Evolutionary conservation across 2,113 vertebrate genomes (phyloP), one percentile per base, ranked within the genome.

Genomic region (Chloropsis hardwickii): DNA sequence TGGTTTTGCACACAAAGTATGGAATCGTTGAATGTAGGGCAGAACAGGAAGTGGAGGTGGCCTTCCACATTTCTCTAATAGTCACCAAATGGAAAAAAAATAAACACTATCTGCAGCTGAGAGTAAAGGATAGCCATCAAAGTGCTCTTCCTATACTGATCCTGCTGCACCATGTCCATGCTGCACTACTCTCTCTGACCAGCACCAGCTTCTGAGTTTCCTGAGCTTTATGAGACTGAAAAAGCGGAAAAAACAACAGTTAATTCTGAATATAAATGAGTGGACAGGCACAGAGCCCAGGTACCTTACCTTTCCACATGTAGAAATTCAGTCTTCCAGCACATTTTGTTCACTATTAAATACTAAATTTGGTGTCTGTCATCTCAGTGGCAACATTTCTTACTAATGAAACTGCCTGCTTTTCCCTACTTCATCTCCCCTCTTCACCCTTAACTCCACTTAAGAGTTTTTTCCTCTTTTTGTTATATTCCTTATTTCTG

Each of bases 1-100:
- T 79, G 25, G 9, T 58, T 66, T 58, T 57, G n/a, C 48, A 74
- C 35, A 62, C 2, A 86, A 69, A 65, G 4, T 16, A 90, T 66
- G 10, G 25, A 67, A 58, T 40, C n/a, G 60, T 33, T 54, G 53
- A 48, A 72, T 0, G 1, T 1, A 1, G 27, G 28, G 5, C 3
- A 6, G 27, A 67, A 56, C 0, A 16, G 15, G 9, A 11, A 18
- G 3, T 44, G 4, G 5, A 19, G 10, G 7, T 20, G 9, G 16
- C 31, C 25, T 40, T 35, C 15, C 5, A 31, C 8, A 33, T 42
- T 78, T 65, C 57, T 70, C 17, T 70, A 27, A 53, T 4, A 37
- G 45, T 21, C 7, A 62, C 54, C 25, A 73, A 44, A 33, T 1
- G 10, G 12, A 18, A 37, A 66, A 45, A 62, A n/a, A 58, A 28